phyloP scores from a whole-genome alignment of 1,140 invertebrate genomes.

The Reticulitermes speratus region DNA sequence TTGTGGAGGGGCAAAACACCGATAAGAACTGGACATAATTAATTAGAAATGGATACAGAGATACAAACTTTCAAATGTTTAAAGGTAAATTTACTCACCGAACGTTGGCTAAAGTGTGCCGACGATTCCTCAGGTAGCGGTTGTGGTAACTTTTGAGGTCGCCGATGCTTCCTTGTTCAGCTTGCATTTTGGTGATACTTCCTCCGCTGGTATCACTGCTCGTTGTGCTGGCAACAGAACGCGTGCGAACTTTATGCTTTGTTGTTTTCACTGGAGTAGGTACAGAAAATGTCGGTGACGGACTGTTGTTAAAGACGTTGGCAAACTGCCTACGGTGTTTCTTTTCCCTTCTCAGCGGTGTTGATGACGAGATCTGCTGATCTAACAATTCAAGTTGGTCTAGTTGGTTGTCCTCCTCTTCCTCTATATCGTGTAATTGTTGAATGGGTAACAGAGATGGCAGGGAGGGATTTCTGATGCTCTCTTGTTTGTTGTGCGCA shows the following conservation, averaged over 20 bases:
- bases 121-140: slow-evolving; percentile 72
- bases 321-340: not conserved
- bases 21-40: too few species aligned
- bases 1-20: too few species aligned
- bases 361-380: slow-evolving; percentile 36
- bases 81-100: slow-evolving; percentile 63
- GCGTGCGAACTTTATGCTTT: slow-evolving; percentile 48
- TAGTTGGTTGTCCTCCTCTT: slow-evolving; percentile 51
- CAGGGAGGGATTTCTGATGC: slow-evolving; percentile 11
- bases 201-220: slow-evolving; percentile 41
- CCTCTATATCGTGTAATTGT: slow-evolving; percentile 54
- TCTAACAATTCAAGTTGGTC: not conserved
- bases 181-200: slow-evolving; percentile 71
- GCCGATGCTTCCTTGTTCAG: slow-evolving; percentile 82
- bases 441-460: slow-evolving; percentile 35
- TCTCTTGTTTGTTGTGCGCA: not conserved
- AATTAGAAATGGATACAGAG: too few species aligned
- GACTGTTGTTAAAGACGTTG: slow-evolving; percentile 21
- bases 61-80: not conserved
- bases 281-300: not conserved
- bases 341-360: not conserved
- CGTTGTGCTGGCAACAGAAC: slow-evolving; percentile 48
- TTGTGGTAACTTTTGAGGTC: slow-evolving; percentile 84
- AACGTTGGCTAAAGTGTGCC: slow-evolving; percentile 84
- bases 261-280: slow-evolving; percentile 23